These are phyloP conservation scores for Margarornis squamiger DNA, from an alignment of 2,797 vertebrate genomes.

Conservation along the genomic window DNA sequence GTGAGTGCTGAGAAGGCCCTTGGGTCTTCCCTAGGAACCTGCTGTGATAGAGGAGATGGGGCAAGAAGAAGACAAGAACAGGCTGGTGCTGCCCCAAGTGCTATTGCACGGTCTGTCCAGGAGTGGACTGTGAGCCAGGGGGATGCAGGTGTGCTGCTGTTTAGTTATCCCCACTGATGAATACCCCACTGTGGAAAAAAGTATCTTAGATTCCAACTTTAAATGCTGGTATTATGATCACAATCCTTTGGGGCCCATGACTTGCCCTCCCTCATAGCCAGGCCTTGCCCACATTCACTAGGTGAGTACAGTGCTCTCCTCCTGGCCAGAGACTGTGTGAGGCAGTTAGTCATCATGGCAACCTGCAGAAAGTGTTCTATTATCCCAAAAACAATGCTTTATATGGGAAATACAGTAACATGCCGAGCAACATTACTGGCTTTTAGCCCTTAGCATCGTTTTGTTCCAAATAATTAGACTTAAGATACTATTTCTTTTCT, in stretches of 20 bases:
- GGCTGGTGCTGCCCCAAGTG: background rate
- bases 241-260: background rate
- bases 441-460: background rate
- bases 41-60: background rate
- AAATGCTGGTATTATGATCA: background rate
- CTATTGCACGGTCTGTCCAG: fast-evolving
- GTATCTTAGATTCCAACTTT: background rate
- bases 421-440: background rate
- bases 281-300: background rate
- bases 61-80: background rate
- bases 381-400: background rate
- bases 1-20: background rate
- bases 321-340: background rate
- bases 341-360: background rate
- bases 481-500: background rate
- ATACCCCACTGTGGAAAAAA: background rate
- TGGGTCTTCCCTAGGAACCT: background rate
- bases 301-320: background rate
- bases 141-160: background rate
- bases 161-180: background rate
- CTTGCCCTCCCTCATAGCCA: background rate
- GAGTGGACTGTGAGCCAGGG: background rate
- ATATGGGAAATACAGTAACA: background rate
- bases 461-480: background rate
- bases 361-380: background rate